Evolutionary conservation across 2,113 vertebrate species (phyloP).

Genomic region (Edolisoma coerulescens): DNA sequence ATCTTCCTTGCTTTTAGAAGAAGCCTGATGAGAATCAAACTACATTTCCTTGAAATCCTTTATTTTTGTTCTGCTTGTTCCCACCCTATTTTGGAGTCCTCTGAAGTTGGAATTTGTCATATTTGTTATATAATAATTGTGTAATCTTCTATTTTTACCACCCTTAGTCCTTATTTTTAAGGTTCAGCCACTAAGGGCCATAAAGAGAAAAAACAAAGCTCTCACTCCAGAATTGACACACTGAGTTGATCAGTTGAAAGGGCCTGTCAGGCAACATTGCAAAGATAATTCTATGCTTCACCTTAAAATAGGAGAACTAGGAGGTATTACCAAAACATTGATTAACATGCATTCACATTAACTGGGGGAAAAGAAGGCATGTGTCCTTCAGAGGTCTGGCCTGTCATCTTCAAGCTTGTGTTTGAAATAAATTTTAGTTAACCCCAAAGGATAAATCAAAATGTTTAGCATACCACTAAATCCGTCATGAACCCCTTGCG

Average conservation of each 20-base stretch:
- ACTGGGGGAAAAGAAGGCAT: neutral
- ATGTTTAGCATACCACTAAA: neutral
- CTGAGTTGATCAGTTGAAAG: neutral
- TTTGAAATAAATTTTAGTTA: neutral
- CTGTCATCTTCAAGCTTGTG: neutral
- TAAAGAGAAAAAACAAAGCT: neutral
- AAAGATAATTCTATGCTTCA: neutral
- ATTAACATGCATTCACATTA: neutral
- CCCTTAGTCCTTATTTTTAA: neutral
- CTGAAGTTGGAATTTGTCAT: neutral
- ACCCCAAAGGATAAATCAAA: neutral
- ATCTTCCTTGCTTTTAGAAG: neutral
- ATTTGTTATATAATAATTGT: slow-evolving; percentile 17
- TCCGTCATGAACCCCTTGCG: neutral
- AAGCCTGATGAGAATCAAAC: neutral
- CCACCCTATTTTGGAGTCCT: neutral
- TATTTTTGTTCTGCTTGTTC: neutral
- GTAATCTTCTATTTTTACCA: slow-evolving; percentile 1
- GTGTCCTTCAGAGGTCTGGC: neutral
- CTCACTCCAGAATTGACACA: neutral
- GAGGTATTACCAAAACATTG: neutral
- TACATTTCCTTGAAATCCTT: neutral
- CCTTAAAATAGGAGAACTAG: neutral
- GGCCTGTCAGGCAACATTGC: neutral
- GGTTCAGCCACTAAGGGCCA: neutral